Base-by-base conservation (phyloP, 2,797 vertebrate species). In the Allenopithecus nigroviridis region DNA sequence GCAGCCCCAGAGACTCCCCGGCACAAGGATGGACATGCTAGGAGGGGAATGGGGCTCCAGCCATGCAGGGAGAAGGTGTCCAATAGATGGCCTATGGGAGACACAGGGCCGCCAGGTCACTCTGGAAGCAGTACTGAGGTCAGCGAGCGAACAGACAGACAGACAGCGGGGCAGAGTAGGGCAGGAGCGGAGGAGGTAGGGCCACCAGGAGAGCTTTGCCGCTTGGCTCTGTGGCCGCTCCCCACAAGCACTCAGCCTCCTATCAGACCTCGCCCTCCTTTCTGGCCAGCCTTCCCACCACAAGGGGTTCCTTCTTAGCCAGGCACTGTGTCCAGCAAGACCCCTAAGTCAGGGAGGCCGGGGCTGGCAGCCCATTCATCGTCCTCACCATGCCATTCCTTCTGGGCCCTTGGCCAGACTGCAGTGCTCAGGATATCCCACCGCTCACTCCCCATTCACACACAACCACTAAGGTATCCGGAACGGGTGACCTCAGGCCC, bases 401-500 rank as follows among this genome's bases (percentile, higher is more conserved):
- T 28, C 53, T 11, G 19, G 8, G 43, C 46, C 70, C 55, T 10
- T 0, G 5, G 41, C 21, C 26, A 11, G 16, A 17, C 5, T 43
- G 13, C 26, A 12, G 36, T 33, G 8, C 75, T 11, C 1, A 8
- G n/a, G 22, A 2, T 2, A 48, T 41, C 61, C 17, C 22, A 2
- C 2, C 13, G 3, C 57, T 28, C 1, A 4, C 59, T 21, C 11
- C 30, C 24, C 4, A 50, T 0, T 0, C 8, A 8, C 8, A 7
- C 10, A 2, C 46, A 24, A 39, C 22, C 5, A 50, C n/a, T 16
- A 6, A 24, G 53, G 12, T 30, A 16, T 5, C 2, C 21, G 41
- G 39, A 50, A 39, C 76, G 43, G 30, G 22, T 1, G n/a, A n/a
- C 5, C 0, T 21, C 17, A 22, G 72, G 84, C 33, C 79, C 30